A percentile compares a stretch with the other conserved stretches of the same genome.
Evolutionary conservation across 2,797 vertebrate species (phyloP).

Genomic region (Anguilla anguilla): DNA sequence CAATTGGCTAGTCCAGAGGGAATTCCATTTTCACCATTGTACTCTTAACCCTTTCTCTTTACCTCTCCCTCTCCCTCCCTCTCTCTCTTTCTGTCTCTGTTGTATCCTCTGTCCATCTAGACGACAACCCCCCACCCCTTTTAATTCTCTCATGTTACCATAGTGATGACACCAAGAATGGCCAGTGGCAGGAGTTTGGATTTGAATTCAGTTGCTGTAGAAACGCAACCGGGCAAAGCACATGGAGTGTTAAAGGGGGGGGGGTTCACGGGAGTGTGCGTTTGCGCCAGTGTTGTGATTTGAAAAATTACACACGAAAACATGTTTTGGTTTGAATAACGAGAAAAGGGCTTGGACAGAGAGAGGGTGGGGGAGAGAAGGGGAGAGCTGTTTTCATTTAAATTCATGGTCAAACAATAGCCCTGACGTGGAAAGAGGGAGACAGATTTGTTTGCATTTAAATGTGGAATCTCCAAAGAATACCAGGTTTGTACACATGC

Average conservation of each 20-base stretch:
- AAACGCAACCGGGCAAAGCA: conserved; percentile 57
- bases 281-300: conserved; percentile 59
- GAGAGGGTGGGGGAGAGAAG: conserved; percentile 30
- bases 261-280: conserved; percentile 34
- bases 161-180: conserved; percentile 67
- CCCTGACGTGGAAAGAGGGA: conserved; percentile 57
- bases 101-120: conserved; percentile 64
- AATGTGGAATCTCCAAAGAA: conserved; percentile 44
- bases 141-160: conserved; percentile 76
- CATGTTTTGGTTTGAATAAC: conserved; percentile 55
- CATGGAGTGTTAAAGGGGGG: conserved; percentile 34
- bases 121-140: conserved; percentile 50
- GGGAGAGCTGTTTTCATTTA: conserved; percentile 40
- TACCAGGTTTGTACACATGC: neutral
- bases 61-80: conserved; percentile 59
- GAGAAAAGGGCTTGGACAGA: conserved; percentile 40
- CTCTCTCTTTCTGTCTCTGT: conserved; percentile 64
- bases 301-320: conserved; percentile 65
- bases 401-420: conserved; percentile 39
- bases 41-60: conserved; percentile 70
- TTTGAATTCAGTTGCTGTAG: conserved; percentile 79
- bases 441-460: conserved; percentile 59
- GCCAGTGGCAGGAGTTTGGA: conserved; percentile 68
- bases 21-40: conserved; percentile 55
- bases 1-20: conserved; percentile 48